phyloP scores from a whole-genome alignment of 2,888 invertebrate species.

The Amaurobius ferox region DNA sequence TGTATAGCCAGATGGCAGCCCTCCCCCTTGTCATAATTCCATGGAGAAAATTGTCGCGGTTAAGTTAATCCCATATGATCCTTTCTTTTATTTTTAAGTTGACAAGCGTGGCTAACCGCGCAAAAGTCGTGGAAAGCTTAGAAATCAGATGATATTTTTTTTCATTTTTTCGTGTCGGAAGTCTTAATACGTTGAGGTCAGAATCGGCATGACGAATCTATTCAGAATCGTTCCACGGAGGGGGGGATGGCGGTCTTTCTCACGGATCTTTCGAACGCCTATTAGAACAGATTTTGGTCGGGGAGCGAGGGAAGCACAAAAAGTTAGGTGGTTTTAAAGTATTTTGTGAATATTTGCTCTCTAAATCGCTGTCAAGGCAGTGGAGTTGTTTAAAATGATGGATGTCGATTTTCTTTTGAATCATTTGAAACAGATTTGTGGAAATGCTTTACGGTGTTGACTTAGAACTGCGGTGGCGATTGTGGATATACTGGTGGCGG shows the following conservation, averaged over 20 bases:
- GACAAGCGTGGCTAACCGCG: constrained; percentile 61
- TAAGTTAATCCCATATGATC: constrained; percentile 62
- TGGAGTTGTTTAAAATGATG: constrained; percentile 3
- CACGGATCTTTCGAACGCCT: constrained; percentile 60
- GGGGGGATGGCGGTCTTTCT: constrained; percentile 26
- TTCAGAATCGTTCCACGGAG: constrained; percentile 28
- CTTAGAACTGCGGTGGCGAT: too few species aligned
- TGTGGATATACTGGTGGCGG: too few species aligned
- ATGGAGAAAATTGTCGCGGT: constrained; percentile 43
- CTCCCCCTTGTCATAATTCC: constrained; percentile 26
- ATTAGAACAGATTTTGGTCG: background rate
- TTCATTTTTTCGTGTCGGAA: constrained; percentile 46
- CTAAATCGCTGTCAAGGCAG: background rate
- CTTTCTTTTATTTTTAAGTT: constrained; percentile 64
- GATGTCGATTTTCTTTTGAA: background rate
- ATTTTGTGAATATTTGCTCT: background rate
- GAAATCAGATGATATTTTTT: background rate
- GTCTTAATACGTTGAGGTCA: constrained; percentile 14
- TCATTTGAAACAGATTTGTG: too few species aligned
- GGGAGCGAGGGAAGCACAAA: background rate
- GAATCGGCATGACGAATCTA: constrained; percentile 54
- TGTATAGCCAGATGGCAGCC: constrained; percentile 48
- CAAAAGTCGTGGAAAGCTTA: constrained; percentile 46
- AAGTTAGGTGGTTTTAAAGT: background rate
- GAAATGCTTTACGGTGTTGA: too few species aligned